Percentiles rank a stretch among this genome's conserved stretches.
phyloP scores from a whole-genome alignment of 2,113 vertebrate genomes.

The Xiphorhynchus elegans region DNA sequence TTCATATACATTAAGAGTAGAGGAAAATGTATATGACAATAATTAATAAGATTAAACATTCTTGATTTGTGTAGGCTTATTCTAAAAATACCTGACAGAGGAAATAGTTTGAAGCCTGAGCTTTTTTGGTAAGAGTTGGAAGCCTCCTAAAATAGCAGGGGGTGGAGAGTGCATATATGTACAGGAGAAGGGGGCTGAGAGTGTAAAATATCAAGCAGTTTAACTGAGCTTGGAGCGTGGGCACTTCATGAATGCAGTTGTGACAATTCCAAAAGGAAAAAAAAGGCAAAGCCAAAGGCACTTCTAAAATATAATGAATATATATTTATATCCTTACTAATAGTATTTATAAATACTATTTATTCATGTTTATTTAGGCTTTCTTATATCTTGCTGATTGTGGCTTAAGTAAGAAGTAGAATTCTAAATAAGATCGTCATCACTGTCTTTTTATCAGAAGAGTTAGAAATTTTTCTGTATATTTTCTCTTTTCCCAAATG shows the following conservation, averaged over 20 bases:
- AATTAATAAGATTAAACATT: not conserved
- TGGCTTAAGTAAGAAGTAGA: not conserved
- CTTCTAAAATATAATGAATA: not conserved
- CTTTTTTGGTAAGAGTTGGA: not conserved
- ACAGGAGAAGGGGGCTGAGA: not conserved
- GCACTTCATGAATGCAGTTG: not conserved
- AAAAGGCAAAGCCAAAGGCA: not conserved
- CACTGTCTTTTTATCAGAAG: not conserved
- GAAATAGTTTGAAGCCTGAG: not conserved
- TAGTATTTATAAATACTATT: not conserved
- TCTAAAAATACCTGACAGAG: not conserved
- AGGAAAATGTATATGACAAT: not conserved
- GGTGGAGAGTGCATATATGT: not conserved
- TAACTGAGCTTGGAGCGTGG: not conserved
- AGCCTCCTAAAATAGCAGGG: not conserved
- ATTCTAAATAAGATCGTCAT: not conserved
- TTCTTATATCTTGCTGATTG: not conserved
- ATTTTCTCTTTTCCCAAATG: not conserved
- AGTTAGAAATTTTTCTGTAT: not conserved
- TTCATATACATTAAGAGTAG: not conserved
- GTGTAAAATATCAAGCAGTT: not conserved
- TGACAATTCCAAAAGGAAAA: not conserved
- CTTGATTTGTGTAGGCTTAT: not conserved
- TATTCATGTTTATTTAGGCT: not conserved
- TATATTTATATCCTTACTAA: not conserved